Evolutionary conservation across 2,888 invertebrate species (phyloP), one percentile per base, ranked within the genome.

Genomic region (Eustalomyia histrio): DNA sequence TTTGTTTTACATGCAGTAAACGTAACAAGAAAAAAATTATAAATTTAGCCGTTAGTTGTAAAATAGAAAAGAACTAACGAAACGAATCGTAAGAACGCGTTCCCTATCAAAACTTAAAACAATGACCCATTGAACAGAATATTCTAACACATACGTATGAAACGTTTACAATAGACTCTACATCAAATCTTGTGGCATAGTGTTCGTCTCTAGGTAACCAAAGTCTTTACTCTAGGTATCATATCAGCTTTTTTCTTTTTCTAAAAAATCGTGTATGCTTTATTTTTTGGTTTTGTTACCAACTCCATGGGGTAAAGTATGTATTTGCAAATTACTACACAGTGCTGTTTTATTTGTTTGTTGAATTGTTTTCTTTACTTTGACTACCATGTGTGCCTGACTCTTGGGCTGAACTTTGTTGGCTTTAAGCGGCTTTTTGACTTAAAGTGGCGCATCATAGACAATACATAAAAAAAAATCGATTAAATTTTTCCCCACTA

Each of bases 1-100:
- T 84, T 85, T 76, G 81, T 71, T 83, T 71, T 79, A 79, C 76
- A 76, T 75, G 79, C 78, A 76, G 72, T 76, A 80, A 72, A 76
- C 72, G 72, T 76, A 80, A 63, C 80, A 80, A 76, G 12, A n/a
- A n/a, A n/a, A n/a, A 39, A 12, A 39, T 5, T 39, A 39, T 14
- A 39, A 39, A 29, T 29, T 29, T 29, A 73, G 75, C 75, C 74
- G 75, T 79, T 75, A 79, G 52, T 55, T 69, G 24, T 68, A 47
- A 65, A 65, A 71, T 16, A 16, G 4, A 60, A 72, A 61, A 47
- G 6, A 67, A 61, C 50, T 73, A 63, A 58, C 16, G 43, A 55
- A 39, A 67, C 53, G 57, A 60, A 67, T 63, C 50, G 39, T 39
- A 80, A 35, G 50, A 76, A 80, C 65, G 80, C 63, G 75, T 72